phyloP scores from a whole-genome alignment of 2,797 vertebrate genomes.

The Poecilia wingei region DNA sequence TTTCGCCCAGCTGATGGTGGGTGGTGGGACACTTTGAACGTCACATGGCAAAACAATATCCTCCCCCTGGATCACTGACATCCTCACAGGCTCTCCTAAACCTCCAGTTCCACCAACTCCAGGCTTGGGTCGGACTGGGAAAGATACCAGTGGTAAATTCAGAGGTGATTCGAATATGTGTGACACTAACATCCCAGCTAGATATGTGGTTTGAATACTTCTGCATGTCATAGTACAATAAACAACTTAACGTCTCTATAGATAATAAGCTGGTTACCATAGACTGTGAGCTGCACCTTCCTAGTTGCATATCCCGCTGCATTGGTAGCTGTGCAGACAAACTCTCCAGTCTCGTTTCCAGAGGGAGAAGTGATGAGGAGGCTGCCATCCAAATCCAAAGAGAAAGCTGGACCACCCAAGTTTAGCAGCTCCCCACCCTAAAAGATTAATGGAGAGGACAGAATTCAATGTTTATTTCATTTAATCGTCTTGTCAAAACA shows the following conservation, averaged over 20 bases:
- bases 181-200: neutral
- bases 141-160: constrained; percentile 4
- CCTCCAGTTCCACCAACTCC: constrained; percentile 57
- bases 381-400: constrained; percentile 86
- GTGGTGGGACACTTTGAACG: constrained; percentile 91
- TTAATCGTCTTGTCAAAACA: constrained; percentile 39
- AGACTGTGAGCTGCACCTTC: constrained; percentile 96
- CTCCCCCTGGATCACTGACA: constrained; percentile 86
- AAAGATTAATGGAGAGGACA: constrained; percentile 51
- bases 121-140: constrained; percentile 89
- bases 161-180: neutral
- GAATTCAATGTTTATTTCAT: constrained; percentile 41
- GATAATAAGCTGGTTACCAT: constrained; percentile 80
- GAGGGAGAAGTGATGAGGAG: constrained; percentile 86
- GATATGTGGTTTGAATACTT: neutral
- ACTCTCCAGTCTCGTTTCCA: constrained; percentile 90
- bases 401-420: constrained; percentile 80
- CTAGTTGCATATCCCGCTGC: constrained; percentile 88
- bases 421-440: constrained; percentile 88
- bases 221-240: neutral
- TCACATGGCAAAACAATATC: constrained; percentile 91
- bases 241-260: neutral
- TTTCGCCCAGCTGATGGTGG: constrained; percentile 93
- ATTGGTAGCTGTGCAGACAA: constrained; percentile 91
- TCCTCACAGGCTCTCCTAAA: constrained; percentile 74